A percentile compares a stretch with the other conserved stretches of the same genome.
Evolutionary conservation across 2,113 vertebrate genomes (phyloP).

Genomic region (Dasyprocta punctata): DNA sequence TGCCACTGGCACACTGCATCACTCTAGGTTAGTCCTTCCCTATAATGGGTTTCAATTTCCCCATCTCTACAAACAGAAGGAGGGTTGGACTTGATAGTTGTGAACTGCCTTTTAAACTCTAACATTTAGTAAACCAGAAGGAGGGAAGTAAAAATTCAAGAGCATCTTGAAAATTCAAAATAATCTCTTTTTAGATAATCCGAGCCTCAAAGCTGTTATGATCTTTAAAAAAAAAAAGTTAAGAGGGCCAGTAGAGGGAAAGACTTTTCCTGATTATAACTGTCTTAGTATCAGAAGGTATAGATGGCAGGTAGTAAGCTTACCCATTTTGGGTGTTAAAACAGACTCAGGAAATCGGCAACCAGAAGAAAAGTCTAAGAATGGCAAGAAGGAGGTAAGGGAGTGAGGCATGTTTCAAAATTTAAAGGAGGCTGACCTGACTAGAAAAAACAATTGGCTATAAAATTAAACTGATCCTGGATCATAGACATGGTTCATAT

Average conservation of each 20-base stretch:
- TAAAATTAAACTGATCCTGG: slow-evolving; percentile 51
- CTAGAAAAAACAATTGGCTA: slow-evolving; percentile 15
- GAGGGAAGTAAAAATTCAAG: not conserved
- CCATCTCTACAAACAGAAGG: slow-evolving; percentile 11
- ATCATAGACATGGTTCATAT: slow-evolving; percentile 28
- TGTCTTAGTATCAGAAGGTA: slow-evolving; percentile 45
- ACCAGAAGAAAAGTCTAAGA: slow-evolving; percentile 57
- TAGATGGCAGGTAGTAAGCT: slow-evolving; percentile 37
- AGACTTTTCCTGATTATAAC: not conserved
- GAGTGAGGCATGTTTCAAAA: slow-evolving; percentile 39
- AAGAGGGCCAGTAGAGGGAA: not conserved
- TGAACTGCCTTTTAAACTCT: not conserved
- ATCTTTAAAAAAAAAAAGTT: slow-evolving; percentile 6
- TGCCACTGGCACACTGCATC: not conserved
- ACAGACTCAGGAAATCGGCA: slow-evolving; percentile 48
- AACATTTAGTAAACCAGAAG: slow-evolving; percentile 30
- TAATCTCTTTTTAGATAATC: slow-evolving; percentile 8
- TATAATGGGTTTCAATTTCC: not conserved
- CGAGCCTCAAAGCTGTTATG: not conserved
- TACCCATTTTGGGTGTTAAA: slow-evolving; percentile 23
- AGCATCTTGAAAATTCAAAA: slow-evolving; percentile 55
- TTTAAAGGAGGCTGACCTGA: slow-evolving; percentile 28
- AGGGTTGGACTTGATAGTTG: not conserved
- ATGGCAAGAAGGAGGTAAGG: not conserved
- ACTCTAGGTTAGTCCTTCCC: not conserved